Base-by-base conservation (phyloP, 1,140 invertebrate genomes). In the Tribolium castaneum region DNA sequence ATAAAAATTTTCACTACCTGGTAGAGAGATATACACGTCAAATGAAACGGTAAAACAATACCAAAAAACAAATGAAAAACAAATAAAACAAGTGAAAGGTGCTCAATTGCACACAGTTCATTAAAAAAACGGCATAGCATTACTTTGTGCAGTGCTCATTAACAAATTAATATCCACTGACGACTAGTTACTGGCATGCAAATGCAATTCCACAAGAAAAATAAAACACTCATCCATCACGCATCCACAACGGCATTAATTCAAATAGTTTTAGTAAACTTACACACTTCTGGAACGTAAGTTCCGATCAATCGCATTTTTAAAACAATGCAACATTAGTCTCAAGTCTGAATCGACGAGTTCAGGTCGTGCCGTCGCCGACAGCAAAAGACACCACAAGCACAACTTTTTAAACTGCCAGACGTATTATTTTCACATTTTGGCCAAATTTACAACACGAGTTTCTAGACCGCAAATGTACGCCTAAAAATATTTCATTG, bases 91-190 rank as follows among this genome's bases (percentile, higher is more conserved):
- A 77, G 66, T 80, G 72, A 71, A 80, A 79, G 70, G 75, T 79
- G 75, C 70, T 77, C 62, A 80, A 78, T 74, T 78, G 76, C 73
- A 79, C 74, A 81, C 70, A 62, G 78, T 75, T 66, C 16, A 71
- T 50, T 74, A 50, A 49, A 51, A 66, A 76, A 70, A 62, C 74
- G 25, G 75, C 56, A 76, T 66, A 76, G 76, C 66, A 78, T 82
- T 76, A 82, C 77, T 80, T 80, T 76, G 83, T 85, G 85, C 84
- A 82, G 85, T 85, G 84, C 84, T 85, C 19, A 74, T 82, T 74
- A 83, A 84, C 79, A 84, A 85, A 85, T 84, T 83, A 86, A 86
- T 86, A 86, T 86, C 85, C 85, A 87, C 84, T 82, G 82, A 86
- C 82, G 82, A 86, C 84, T 85, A 85, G 82, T 83, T 85, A 83